Evolutionary conservation across 2,888 invertebrate species (phyloP), one percentile per base, ranked within the genome.

Genomic region (Girardia tigrina): DNA sequence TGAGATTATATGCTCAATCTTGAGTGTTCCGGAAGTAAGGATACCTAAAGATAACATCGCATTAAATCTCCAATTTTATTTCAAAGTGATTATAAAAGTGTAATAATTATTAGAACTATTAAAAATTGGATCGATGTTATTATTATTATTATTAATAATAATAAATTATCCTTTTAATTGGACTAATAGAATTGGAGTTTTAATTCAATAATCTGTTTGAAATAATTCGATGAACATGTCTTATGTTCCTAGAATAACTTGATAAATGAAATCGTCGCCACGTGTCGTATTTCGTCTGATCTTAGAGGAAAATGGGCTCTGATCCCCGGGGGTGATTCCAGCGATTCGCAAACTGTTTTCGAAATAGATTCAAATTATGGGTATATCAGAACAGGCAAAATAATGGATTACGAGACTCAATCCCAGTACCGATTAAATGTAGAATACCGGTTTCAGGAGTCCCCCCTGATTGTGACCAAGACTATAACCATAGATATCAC

Each of bases 231-330:
- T n/a, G n/a, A n/a, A n/a, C n/a, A n/a, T n/a, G n/a, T n/a, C n/a
- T n/a, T n/a, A n/a, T n/a, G n/a, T n/a, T n/a, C n/a, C n/a, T 8
- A 72, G 73, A 72, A 72, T 26, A 28, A 72, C 23, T 36, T 16
- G 12, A 2, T 29, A 26, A 36, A 72, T 36, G 23, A 72, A 42
- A 28, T 28, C 14, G 73, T 72, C 1, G 73, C 73, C 4, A 28
- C 36, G 29, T 72, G 73, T 36, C 73, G 73, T 6, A 26, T 72
- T 8, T 28, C 28, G 6, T 36, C 73, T 29, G 36, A 28, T 20
- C 12, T 72, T 14, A 23, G 36, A n/a, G 73, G 73, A 28, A 29
- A 28, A 28, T 72, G 73, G 73, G 16, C 14, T 26, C 16, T 72
- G 29, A 26, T 72, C 2, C 73, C 73, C 2, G 26, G 42, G n/a